These are phyloP conservation scores for Papilio protenor DNA, from an alignment of 2,888 invertebrate genomes.

Conservation along the genomic window DNA sequence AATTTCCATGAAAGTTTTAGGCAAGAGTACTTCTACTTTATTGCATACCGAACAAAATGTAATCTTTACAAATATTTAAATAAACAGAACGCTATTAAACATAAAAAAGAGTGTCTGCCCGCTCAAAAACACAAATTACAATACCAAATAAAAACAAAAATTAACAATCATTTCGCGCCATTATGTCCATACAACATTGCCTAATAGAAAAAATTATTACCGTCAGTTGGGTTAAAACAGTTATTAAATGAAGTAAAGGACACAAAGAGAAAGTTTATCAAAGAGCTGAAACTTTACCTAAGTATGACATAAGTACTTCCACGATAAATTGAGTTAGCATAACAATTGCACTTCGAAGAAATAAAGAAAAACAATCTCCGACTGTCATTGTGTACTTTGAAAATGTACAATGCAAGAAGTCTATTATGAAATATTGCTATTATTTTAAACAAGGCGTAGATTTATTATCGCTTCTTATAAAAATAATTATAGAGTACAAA, in stretches of 20 bases:
- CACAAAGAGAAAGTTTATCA: neutral
- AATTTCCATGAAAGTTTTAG: constrained; percentile 1
- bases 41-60: neutral
- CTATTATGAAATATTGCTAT: constrained; percentile 14
- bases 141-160: too few relatives aligned
- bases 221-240: neutral
- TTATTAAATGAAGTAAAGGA: neutral
- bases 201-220: neutral
- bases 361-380: neutral
- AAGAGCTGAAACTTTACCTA: neutral
- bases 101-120: too few relatives aligned
- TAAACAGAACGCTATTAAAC: too few relatives aligned
- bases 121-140: too few relatives aligned
- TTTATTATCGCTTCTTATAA: neutral
- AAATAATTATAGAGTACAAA: neutral
- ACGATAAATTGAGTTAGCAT: neutral
- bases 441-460: neutral
- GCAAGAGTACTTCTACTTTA: neutral
- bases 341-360: constrained; percentile 1
- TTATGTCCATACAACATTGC: neutral
- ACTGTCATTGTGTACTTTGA: neutral
- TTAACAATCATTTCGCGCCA: too few relatives aligned
- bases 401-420: neutral
- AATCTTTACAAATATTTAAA: too few relatives aligned
- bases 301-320: neutral